Conservation (phyloP, 2,888 invertebrate species). For the Platycheirus rosarum region DNA sequence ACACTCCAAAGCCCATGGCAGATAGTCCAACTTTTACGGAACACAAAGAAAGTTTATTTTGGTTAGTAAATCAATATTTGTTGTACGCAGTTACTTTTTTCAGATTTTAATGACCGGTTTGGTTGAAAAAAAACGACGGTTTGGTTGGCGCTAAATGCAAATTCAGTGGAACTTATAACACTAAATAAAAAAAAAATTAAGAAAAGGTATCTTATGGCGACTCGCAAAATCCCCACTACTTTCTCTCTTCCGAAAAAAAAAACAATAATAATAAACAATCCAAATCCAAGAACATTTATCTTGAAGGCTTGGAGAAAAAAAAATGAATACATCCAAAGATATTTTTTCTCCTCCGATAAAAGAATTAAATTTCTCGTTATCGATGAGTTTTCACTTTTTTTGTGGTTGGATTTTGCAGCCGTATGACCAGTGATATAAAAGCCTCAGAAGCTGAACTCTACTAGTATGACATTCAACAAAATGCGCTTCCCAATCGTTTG, state of each 20-base stretch:
- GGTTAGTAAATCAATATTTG: conserved; percentile 72
- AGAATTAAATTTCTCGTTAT: conserved; percentile 72
- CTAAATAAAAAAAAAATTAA: neutral
- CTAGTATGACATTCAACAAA: conserved; percentile 69
- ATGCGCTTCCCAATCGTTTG: conserved; percentile 72
- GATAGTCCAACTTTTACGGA: conserved; percentile 12
- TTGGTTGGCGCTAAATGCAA: conserved; percentile 52
- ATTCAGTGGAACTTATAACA: conserved; percentile 26
- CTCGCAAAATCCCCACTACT: conserved; percentile 67
- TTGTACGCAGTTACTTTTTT: conserved; percentile 13
- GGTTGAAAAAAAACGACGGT: neutral
- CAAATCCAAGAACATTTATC: conserved; percentile 55
- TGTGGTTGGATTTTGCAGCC: conserved; percentile 62
- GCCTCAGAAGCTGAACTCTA: conserved; percentile 69
- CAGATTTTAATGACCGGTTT: conserved; percentile 6
- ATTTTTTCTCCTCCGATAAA: conserved; percentile 64
- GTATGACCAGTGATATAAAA: conserved; percentile 68
- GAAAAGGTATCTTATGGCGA: conserved; percentile 28
- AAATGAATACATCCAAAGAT: conserved; percentile 55
- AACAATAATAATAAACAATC: conserved; percentile 6
- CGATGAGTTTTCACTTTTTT: conserved; percentile 72
- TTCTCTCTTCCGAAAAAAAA: conserved; percentile 39
- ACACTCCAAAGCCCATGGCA: neutral
- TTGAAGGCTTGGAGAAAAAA: conserved; percentile 58
- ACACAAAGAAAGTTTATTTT: conserved; percentile 69